These are phyloP conservation scores for Archocentrus centrarchus DNA, from an alignment of 2,113 vertebrate genomes.

Conservation along the genomic window DNA sequence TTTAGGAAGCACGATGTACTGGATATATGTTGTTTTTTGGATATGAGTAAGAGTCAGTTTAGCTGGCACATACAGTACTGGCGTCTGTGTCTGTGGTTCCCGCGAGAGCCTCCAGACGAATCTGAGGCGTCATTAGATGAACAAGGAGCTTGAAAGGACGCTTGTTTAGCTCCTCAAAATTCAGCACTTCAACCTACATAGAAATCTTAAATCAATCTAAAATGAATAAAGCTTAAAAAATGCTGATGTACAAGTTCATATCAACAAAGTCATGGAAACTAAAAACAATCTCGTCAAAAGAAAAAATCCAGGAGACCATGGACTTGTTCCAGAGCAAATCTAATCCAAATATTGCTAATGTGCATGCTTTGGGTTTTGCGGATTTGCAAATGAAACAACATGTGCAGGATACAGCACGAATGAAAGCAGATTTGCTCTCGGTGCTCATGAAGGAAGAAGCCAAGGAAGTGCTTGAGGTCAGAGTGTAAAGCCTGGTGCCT, in stretches of 20 bases:
- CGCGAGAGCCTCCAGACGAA: neutral
- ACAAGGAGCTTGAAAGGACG: neutral
- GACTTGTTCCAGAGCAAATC: neutral
- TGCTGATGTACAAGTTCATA: neutral
- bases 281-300: neutral
- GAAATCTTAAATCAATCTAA: neutral
- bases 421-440: neutral
- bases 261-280: neutral
- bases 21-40: neutral
- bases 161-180: neutral
- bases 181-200: neutral
- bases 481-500: slow-evolving; percentile 29
- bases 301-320: neutral
- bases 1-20: too few relatives aligned
- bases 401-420: neutral
- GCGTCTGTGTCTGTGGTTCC: neutral
- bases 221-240: neutral
- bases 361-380: neutral
- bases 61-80: rapidly evolving
- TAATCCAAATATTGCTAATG: neutral
- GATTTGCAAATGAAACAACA: neutral
- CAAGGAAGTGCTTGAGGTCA: slow-evolving; percentile 13
- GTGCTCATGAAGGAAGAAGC: neutral
- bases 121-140: neutral
- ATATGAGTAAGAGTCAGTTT: neutral